Percentiles rank a stretch among this genome's conserved stretches.
phyloP scores from a whole-genome alignment of 2,797 vertebrate species.

The Tenualosa thibaudeaui region DNA sequence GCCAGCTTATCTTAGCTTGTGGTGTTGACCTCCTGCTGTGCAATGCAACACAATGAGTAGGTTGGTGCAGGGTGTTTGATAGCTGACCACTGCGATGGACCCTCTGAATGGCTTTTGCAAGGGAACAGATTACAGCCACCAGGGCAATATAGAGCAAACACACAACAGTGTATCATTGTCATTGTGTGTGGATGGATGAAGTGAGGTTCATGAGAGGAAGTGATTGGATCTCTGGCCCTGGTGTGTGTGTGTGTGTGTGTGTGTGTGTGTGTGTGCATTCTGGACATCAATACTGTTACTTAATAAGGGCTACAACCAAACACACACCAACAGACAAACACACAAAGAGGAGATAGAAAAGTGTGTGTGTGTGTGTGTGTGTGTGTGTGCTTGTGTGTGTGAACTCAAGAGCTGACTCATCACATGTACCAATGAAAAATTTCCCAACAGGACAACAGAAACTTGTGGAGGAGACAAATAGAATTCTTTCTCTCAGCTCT shows the following conservation, averaged over 20 bases:
- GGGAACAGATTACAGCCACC: neutral
- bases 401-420: neutral
- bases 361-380: neutral
- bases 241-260: slow-evolving; percentile 2
- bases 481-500: neutral
- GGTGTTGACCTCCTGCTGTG: neutral
- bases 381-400: neutral
- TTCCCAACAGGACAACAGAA: neutral
- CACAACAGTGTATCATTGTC: neutral
- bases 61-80: neutral
- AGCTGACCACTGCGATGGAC: neutral
- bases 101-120: neutral
- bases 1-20: neutral
- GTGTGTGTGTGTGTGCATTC: neutral
- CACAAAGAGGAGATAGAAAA: too few relatives aligned
- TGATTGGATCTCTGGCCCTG: slow-evolving; percentile 6
- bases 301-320: too few relatives aligned
- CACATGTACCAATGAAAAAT: neutral
- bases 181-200: neutral
- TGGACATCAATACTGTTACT: too few relatives aligned
- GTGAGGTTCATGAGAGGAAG: neutral
- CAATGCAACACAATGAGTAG: neutral
- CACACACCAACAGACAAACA: too few relatives aligned
- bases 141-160: neutral
- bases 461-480: neutral